These are phyloP conservation scores for Epinephelus awoara DNA, from an alignment of 2,797 vertebrate species.

Conservation along the genomic window DNA sequence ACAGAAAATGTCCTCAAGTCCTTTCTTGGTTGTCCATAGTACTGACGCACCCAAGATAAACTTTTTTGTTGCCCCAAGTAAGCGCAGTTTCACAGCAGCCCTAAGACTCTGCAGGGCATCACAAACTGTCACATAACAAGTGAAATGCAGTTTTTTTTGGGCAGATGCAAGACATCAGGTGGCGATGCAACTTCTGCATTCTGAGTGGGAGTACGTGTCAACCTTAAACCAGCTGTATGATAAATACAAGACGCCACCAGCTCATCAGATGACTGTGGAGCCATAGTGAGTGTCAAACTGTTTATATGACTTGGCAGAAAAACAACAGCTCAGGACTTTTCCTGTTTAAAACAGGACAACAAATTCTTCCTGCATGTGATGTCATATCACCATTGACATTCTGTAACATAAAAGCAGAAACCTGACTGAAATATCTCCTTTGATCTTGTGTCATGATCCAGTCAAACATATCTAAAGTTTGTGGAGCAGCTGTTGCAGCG, in stretches of 20 bases:
- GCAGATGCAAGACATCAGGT: slow-evolving; percentile 84
- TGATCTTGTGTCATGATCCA: slow-evolving; percentile 44
- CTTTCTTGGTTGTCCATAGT: no score
- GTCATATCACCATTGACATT: background rate
- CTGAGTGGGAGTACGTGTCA: slow-evolving; percentile 86
- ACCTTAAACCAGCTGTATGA: slow-evolving; percentile 82
- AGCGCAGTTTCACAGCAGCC: no score
- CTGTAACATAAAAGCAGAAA: background rate
- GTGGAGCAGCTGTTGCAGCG: slow-evolving; percentile 85
- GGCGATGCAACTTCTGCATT: slow-evolving; percentile 83
- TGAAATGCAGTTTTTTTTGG: background rate
- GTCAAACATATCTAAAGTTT: slow-evolving; percentile 76
- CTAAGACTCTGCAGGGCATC: no score
- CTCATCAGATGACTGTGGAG: slow-evolving; percentile 62
- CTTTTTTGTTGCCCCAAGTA: no score
- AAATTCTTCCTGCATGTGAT: background rate
- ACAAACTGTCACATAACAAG: background rate
- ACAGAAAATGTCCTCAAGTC: no score
- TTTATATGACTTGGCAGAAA: background rate
- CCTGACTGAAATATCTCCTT: background rate
- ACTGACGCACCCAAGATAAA: no score
- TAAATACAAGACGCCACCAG: slow-evolving; percentile 73
- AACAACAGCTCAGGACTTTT: background rate
- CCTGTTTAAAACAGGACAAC: background rate
- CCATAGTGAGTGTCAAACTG: slow-evolving; percentile 72